Evolutionary conservation across 2,888 invertebrate species (phyloP), one percentile per base, ranked within the genome.

Genomic region (Cistogaster globosa): DNA sequence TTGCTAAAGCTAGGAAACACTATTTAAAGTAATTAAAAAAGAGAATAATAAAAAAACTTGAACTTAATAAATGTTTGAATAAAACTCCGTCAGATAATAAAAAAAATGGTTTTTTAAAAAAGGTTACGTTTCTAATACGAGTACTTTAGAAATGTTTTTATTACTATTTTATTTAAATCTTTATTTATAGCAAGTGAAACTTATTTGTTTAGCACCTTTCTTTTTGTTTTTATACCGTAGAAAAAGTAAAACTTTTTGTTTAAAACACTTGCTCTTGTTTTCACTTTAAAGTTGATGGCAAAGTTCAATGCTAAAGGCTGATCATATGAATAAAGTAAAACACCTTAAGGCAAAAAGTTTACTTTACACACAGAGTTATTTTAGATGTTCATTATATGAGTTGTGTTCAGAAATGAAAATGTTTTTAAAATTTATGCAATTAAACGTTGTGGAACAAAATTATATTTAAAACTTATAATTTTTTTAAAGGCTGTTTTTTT

Each of bases 131-230:
- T 9, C 20, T 0, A 8, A 9, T 16, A 53, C 18, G 7, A 53
- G 1, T 20, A 53, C 51, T 18, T 53, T 51, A 6, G 14, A 18
- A 18, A 51, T 18, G n/a, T 51, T 22, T 36, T 53, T 22, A n/a
- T 36, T 14, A 36, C 9, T 58, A 3, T n/a, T 7, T n/a, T 48
- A 22, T 38, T 32, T 45, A 18, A 53, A 36, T 20, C 16, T 1
- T 16, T 26, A 7, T 53, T 32, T 45, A 36, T 3, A 74, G 26
- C 75, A 82, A 82, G 81, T 82, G 81, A 82, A 82, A 82, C 26
- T 75, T n/a, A 53, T 16, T 26, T n/a, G 2, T n/a, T 57, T 45
- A 42, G 11, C 16, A 7, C 48, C n/a, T 36, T 60, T 36, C 2
- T 51, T 9, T 16, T 42, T 6, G 9, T 2, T 20, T 12, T 2